phyloP scores from a whole-genome alignment of 2,797 vertebrate species.

The Pangasius sanitwongsei region DNA sequence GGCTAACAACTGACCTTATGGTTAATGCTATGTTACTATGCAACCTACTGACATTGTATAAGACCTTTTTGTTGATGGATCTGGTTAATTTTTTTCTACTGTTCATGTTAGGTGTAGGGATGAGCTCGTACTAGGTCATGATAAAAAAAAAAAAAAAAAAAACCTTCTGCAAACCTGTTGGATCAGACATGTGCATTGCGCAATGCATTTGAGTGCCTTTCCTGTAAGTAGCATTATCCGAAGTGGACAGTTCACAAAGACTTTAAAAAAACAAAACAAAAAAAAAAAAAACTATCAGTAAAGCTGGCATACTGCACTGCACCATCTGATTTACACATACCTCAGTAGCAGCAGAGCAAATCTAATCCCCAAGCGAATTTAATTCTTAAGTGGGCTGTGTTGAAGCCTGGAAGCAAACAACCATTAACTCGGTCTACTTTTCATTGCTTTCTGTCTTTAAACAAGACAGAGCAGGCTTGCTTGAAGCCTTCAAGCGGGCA shows the following conservation, averaged over 20 bases:
- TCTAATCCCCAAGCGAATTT: slow-evolving; percentile 19
- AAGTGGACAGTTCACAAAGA: background rate
- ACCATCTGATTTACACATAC: background rate
- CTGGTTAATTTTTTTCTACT: background rate
- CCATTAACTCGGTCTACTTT: slow-evolving; percentile 61
- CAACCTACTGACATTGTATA: background rate
- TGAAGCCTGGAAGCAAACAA: slow-evolving; percentile 58
- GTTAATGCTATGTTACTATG: background rate
- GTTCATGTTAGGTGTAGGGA: background rate
- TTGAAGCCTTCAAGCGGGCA: slow-evolving; percentile 64
- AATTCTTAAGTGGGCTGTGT: slow-evolving; percentile 47
- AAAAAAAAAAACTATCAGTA: background rate
- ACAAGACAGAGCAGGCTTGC: slow-evolving; percentile 78
- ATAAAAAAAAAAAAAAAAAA: no score
- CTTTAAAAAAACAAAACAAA: background rate
- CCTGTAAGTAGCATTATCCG: background rate
- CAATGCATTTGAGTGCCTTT: background rate
- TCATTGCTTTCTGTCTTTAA: slow-evolving; percentile 67
- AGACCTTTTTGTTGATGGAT: background rate
- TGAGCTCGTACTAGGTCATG: background rate
- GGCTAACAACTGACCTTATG: background rate
- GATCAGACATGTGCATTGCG: background rate
- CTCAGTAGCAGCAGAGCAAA: slow-evolving; percentile 15
- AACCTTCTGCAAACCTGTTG: background rate
- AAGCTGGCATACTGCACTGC: background rate